Base-by-base conservation (phyloP, 2,888 invertebrate genomes). In the Dermolepida albohirtum region DNA sequence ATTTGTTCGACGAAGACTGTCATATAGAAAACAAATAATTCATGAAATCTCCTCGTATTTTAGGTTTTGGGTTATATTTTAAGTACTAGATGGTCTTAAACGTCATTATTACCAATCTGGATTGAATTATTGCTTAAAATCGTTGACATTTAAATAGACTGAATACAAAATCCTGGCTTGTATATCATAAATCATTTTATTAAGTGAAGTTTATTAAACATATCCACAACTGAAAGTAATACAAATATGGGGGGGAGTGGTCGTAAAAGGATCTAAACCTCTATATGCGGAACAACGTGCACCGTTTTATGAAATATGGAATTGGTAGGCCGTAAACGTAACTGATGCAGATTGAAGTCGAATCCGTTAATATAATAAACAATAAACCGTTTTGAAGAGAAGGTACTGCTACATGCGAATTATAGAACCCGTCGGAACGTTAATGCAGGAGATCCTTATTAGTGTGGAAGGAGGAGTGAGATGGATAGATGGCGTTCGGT, bases 401-500 rank as follows among this genome's bases (percentile, higher is more conserved):
- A 66, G 55, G 66, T 54, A 49, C 8, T 44, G 39, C 39, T 39
- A 7, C 8, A 52, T 43, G n/a, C 54, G 65, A 52, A 65, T 65
- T 65, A 65, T 65, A 43, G 27, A 29, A 57, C 51, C 14, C 27
- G 27, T 27, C 43, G 57, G 44, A 27, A 57, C 44, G 57, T 27
- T 57, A 44, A 57, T 57, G 43, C 41, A 43, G 22, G 43, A 57
- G 17, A 44, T 43, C 57, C 47, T 47, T 47, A 47, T 47, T 47
- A 47, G 47, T 14, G 17, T 47, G 47, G 2, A 14, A 47, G 11
- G 11, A 14, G 47, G 47, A 47, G 47, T 47, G 17, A 44, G 57
- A 57, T 27, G 41, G 44, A 44, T 22, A 57, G 43, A 43, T 34
- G 55, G 68, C 68, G 73, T 76, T 76, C 74, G 68, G 74, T 74